These are phyloP conservation scores for Acrocephalus arundinaceus DNA, from an alignment of 2,113 vertebrate genomes.

Conservation along the genomic window DNA sequence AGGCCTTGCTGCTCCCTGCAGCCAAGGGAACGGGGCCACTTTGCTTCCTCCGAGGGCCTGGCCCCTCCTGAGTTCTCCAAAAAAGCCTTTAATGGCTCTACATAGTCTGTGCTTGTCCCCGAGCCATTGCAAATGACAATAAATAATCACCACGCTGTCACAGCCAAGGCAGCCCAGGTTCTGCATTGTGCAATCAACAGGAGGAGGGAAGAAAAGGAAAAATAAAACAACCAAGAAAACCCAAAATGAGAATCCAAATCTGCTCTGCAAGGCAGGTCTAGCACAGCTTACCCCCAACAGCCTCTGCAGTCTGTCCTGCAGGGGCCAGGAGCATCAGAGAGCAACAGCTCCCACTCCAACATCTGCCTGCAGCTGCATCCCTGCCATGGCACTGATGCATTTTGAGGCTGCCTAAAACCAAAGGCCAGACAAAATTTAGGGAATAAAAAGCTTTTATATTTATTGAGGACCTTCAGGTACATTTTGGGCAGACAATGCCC, in stretches of 20 bases:
- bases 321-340: neutral
- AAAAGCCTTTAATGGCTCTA: neutral
- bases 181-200: neutral
- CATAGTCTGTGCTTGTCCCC: neutral
- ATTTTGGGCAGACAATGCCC: too few species aligned
- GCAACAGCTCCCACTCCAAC: neutral
- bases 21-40: neutral
- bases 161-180: neutral
- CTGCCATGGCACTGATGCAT: neutral
- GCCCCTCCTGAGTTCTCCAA: neutral
- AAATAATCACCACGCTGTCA: neutral
- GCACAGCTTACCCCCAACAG: neutral
- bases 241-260: neutral
- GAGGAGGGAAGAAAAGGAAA: neutral
- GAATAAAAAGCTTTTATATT: neutral
- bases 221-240: neutral
- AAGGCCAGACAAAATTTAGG: neutral
- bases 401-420: neutral
- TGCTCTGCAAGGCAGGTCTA: neutral
- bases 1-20: neutral
- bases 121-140: neutral
- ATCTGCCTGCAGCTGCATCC: neutral
- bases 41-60: neutral
- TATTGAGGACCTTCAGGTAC: neutral
- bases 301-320: fast-evolving